Evolutionary conservation across 2,888 invertebrate species (phyloP), one percentile per base, ranked within the genome.

Genomic region (Philopedon plagiatum): DNA sequence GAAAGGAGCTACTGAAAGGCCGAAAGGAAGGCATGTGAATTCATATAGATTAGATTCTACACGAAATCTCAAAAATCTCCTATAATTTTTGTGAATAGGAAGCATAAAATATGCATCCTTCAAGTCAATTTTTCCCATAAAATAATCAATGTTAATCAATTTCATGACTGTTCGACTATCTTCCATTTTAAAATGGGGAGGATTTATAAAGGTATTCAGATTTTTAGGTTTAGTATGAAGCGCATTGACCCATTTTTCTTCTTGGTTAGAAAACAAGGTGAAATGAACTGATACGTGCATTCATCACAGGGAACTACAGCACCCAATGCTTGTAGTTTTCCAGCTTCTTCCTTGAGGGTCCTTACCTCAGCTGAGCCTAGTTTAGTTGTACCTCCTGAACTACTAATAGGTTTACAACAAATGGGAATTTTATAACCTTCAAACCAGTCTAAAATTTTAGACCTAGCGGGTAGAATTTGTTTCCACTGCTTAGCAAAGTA

Each of bases 41-140:
- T 64, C 26, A 39, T 54, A 64, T 3, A 64, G 13, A 13, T 26
- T 15, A 7, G 19, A 18, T 5, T 63, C 7, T 49, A 63, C 23
- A 18, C 11, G 13, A 41, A 63, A 64, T 18, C 62, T 44, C 18
- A 46, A 46, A 37, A 37, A 60, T 37, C 37, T 62, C 29, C 46
- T 21, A 46, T 39, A 37, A 4, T 13, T 0, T 39, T 29, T 34
- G 13, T 19, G 4, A 29, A 65, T 34, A 9, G 41, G 23, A n/a
- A 66, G 13, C 9, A 56, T 5, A 18, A 19, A 18, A 21, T 65
- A 65, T 23, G 65, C 65, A 41, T 65, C 39, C 18, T 37, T 56
- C 13, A 65, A 26, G 34, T 65, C 65, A 5, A 65, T 9, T n/a
- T 56, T 65, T 9, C 56, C 65, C 65, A 65, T 65, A 56, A 32